phyloP scores from a whole-genome alignment of 2,888 invertebrate species.

The Xanthia icteritia region DNA sequence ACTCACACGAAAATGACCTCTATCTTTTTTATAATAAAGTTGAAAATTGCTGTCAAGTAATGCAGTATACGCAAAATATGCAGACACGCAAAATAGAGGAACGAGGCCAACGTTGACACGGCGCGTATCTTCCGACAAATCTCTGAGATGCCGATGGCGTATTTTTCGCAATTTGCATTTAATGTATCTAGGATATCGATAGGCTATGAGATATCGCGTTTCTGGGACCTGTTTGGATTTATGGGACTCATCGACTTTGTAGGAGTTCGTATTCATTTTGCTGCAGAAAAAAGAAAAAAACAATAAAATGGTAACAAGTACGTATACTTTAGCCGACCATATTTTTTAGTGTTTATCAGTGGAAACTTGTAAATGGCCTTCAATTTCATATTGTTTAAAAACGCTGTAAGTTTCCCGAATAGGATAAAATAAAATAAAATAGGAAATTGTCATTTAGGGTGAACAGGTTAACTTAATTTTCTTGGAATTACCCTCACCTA shows the following conservation, averaged over 20 bases:
- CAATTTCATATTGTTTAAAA: too few species aligned
- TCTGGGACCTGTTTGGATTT: constrained; percentile 36
- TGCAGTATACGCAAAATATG: constrained; percentile 24
- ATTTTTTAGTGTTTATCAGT: too few species aligned
- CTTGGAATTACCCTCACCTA: neutral
- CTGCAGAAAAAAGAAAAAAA: too few species aligned
- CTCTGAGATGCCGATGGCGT: constrained; percentile 69
- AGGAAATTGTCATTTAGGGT: neutral
- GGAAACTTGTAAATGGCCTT: too few species aligned
- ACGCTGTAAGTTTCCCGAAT: too few species aligned
- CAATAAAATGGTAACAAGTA: too few species aligned
- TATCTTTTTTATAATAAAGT: rapidly evolving
- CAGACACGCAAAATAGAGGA: constrained; percentile 41
- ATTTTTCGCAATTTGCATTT: constrained; percentile 80
- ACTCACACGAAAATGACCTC: neutral
- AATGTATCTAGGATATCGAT: constrained; percentile 61
- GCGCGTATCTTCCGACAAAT: constrained; percentile 66
- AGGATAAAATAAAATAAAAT: too few species aligned
- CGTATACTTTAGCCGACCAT: too few species aligned
- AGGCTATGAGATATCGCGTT: constrained; percentile 48
- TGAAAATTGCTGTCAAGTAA: neutral
- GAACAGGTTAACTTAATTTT: neutral
- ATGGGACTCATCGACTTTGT: constrained; percentile 23
- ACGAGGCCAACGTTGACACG: constrained; percentile 60
- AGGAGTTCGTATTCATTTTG: neutral